phyloP scores from a whole-genome alignment of 1,140 invertebrate species.

The Atta colombica region DNA sequence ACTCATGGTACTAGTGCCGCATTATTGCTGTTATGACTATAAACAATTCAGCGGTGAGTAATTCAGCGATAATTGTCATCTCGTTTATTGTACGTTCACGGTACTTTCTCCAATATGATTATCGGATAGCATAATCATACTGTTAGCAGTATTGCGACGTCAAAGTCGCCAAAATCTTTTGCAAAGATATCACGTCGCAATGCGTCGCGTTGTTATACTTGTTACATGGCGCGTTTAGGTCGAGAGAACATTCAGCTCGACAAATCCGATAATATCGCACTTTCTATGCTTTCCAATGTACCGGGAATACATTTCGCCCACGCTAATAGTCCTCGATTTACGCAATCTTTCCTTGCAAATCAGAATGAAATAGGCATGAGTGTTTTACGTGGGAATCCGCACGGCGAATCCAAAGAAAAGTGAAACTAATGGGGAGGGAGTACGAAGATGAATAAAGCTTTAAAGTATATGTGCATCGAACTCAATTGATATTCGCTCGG shows the following conservation, averaged over 20 bases:
- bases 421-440: not conserved
- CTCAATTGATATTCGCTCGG: conserved; percentile 22
- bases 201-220: not conserved
- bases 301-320: conserved; percentile 47
- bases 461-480: not conserved
- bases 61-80: conserved; percentile 35
- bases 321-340: conserved; percentile 42
- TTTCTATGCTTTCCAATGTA: conserved; percentile 53
- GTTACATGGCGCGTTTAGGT: not conserved
- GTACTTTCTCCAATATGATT: conserved; percentile 50
- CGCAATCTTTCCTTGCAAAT: conserved; percentile 18
- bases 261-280: conserved; percentile 30
- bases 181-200: conserved; percentile 13
- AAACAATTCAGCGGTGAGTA: conserved; percentile 60
- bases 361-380: not conserved
- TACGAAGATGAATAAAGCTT: conserved; percentile 3
- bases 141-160: conserved; percentile 18
- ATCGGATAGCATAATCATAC: not conserved
- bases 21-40: conserved; percentile 60
- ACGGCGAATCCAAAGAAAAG: conserved; percentile 8
- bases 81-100: conserved; percentile 24
- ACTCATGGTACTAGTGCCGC: conserved; percentile 59
- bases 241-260: not conserved
- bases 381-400: conserved; percentile 9
- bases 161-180: not conserved